Evolutionary conservation across 1,140 invertebrate genomes (phyloP), one percentile per base, ranked within the genome.

Genomic region (Camponotus vicinus): DNA sequence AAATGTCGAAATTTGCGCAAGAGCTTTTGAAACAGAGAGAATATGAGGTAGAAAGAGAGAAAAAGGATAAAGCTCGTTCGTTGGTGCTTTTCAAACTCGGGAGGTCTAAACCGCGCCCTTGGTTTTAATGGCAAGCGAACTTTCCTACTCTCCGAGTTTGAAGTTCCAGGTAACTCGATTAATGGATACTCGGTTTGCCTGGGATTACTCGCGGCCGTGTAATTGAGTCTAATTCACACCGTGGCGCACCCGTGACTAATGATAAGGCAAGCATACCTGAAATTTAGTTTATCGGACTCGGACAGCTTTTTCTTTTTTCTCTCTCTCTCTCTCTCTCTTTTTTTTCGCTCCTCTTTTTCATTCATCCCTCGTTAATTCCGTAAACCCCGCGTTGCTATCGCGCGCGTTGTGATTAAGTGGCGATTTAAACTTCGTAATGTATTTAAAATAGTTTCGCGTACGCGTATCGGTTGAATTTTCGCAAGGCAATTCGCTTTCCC

Each of bases 171-270:
- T 90, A 90, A 90, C 89, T 90, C 89, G 89, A 90, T 90, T 89
- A 90, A 90, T 88, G 88, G 89, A 88, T 90, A 88, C 88, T 90
- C 88, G 75, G 89, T 90, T 88, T 90, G 88, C 89, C 78, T 79
- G 79, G 88, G 89, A 87, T 90, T 90, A 90, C 88, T 90, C 86
- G 88, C 59, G 88, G 80, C 86, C 75, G 86, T 90, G 89, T 90
- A 90, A 90, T 90, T 90, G 89, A 90, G 80, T 88, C 89, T 88
- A 87, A 90, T 90, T 90, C 88, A 90, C 88, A 90, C 88, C 67
- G 85, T 86, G 85, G 86, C 86, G 83, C 83, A 64, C 88, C 88
- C 80, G 80, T 85, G 86, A 90, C 80, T 85, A 87, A 88, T 85
- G 86, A 89, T 85, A 87, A 87, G 82, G 79, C 85, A 89, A 90